Evolutionary conservation across 2,113 vertebrate species (phyloP).

Genomic region (Gobius niger): DNA sequence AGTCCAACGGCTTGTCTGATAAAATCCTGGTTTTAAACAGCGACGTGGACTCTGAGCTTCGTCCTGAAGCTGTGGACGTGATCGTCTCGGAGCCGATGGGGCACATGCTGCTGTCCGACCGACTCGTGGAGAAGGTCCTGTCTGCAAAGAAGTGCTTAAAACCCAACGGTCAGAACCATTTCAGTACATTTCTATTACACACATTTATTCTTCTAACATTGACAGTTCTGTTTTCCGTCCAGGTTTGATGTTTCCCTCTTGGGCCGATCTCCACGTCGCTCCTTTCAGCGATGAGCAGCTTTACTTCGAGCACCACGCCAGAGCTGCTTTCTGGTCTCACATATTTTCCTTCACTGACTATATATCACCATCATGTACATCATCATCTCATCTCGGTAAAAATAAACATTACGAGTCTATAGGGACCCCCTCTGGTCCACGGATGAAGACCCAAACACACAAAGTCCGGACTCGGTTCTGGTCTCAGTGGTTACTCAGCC

Average conservation of each 20-base stretch:
- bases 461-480: conserved; percentile 21
- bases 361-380: neutral
- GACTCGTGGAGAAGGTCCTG: conserved; percentile 80
- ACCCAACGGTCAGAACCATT: conserved; percentile 66
- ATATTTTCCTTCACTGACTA: neutral
- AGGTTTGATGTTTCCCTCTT: conserved; percentile 84
- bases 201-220: no score
- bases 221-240: neutral
- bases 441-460: conserved; percentile 41
- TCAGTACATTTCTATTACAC: no score
- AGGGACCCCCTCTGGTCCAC: conserved; percentile 3
- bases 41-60: conserved; percentile 77
- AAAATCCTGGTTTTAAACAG: conserved; percentile 76
- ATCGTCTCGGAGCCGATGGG: conserved; percentile 83
- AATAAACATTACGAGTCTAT: neutral
- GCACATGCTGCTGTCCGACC: conserved; percentile 81
- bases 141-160: conserved; percentile 82
- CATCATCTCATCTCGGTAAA: neutral
- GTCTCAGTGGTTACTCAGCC: conserved; percentile 40
- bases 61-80: conserved; percentile 78
- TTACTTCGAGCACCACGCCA: conserved; percentile 79
- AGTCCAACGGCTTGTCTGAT: conserved; percentile 77
- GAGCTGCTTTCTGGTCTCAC: conserved; percentile 78
- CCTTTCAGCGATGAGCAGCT: conserved; percentile 84
- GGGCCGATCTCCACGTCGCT: conserved; percentile 79